Evolutionary conservation across 2,113 vertebrate genomes (phyloP).

Genomic region (Festucalex cinctus): DNA sequence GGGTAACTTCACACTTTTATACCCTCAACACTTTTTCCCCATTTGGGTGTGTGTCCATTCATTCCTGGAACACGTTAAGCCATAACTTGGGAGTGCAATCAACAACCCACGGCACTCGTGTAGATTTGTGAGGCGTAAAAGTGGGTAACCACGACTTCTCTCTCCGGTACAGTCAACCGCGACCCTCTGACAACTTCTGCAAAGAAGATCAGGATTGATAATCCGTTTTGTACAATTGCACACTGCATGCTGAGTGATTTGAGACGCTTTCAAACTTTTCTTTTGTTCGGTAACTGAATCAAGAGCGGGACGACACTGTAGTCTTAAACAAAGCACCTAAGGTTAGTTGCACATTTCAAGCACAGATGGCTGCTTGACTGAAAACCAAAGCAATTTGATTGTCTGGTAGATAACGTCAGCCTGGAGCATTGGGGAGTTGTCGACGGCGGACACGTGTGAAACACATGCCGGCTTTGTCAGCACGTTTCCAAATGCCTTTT

Average conservation of each 20-base stretch:
- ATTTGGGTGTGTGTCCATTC: not conserved
- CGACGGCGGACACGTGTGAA: conserved; percentile 26
- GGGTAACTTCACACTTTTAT: not conserved
- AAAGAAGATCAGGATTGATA: conserved; percentile 34
- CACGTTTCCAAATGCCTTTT: conserved; percentile 18
- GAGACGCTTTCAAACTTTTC: conserved; percentile 38
- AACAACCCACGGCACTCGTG: not conserved
- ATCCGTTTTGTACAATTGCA: conserved; percentile 44
- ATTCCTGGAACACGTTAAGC: not conserved
- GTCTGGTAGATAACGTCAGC: conserved; percentile 28
- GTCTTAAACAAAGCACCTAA: conserved; percentile 19
- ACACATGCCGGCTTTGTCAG: conserved; percentile 28
- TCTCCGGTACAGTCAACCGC: conserved; percentile 11
- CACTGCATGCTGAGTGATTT: conserved; percentile 27
- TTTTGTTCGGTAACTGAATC: not conserved
- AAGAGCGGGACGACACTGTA: not conserved
- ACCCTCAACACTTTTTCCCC: not conserved
- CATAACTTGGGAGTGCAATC: not conserved
- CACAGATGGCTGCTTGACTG: conserved; percentile 42
- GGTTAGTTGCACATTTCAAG: conserved; percentile 34
- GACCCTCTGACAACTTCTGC: not conserved
- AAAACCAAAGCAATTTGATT: conserved; percentile 53
- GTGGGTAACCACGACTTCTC: not conserved
- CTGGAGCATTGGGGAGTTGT: conserved; percentile 10
- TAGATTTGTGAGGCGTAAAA: not conserved